These are phyloP conservation scores for Morbakka virulenta DNA, from an alignment of 30 jellyfish, hydroid and myxozoan genomes.

Conservation along the genomic window DNA sequence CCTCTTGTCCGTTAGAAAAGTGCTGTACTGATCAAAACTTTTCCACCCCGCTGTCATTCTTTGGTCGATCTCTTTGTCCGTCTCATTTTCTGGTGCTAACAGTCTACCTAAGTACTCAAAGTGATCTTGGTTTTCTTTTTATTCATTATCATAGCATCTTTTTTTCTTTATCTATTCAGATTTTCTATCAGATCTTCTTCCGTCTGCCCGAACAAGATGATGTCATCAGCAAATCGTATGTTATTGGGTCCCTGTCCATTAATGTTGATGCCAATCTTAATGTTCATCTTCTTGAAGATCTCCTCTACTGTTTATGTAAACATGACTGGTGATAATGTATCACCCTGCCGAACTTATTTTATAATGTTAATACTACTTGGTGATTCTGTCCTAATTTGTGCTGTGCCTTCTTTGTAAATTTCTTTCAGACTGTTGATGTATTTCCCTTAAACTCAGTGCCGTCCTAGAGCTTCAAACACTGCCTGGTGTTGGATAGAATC, in stretches of 20 bases:
- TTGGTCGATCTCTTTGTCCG: no score
- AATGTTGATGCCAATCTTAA: background rate
- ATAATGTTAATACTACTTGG: background rate
- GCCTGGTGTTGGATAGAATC: constrained; percentile 9
- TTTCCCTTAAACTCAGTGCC: background rate
- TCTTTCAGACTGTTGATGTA: background rate
- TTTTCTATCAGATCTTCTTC: background rate
- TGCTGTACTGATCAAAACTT: no score
- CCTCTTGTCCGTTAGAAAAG: no score
- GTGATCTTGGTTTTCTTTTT: background rate
- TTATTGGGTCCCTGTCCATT: background rate
- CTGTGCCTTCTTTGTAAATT: background rate
- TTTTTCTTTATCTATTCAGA: background rate
- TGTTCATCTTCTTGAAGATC: background rate
- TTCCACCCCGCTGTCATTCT: no score
- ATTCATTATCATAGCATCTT: background rate
- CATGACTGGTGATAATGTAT: background rate
- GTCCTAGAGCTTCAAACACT: constrained; percentile 3
- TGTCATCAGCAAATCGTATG: background rate
- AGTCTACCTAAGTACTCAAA: no score
- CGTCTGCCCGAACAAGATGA: background rate
- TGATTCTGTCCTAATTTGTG: background rate
- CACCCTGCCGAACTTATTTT: background rate
- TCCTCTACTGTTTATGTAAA: background rate
- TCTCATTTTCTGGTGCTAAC: no score